A percentile compares a stretch with the other conserved stretches of the same genome.
Evolutionary conservation across 2,888 invertebrate genomes (phyloP).

Genomic region (Diaprepes abbreviatus): DNA sequence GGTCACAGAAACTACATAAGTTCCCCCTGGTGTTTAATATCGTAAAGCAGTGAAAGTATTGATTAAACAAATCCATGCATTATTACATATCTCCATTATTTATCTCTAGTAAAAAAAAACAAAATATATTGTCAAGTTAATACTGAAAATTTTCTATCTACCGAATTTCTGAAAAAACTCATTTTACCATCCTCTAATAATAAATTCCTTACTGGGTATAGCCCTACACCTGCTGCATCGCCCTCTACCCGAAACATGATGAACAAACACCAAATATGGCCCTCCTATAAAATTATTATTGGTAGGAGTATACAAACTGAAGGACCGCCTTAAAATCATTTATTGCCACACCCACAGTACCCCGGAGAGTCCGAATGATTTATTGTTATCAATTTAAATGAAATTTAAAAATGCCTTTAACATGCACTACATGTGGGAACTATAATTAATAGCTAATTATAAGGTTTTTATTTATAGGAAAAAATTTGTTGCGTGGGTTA

Average conservation of each 20-base stretch:
- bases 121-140: too few relatives aligned
- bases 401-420: conserved; percentile 46
- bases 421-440: conserved; percentile 36
- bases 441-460: conserved; percentile 47
- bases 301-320: conserved; percentile 18
- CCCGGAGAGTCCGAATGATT: conserved; percentile 42
- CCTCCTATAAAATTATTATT: conserved; percentile 48
- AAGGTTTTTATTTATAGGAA: conserved; percentile 38
- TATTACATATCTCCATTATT: too few relatives aligned
- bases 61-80: too few relatives aligned
- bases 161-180: too few relatives aligned
- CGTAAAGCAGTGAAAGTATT: background rate
- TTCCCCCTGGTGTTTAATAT: conserved; percentile 6
- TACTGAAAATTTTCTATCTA: too few relatives aligned
- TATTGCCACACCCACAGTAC: conserved; percentile 25
- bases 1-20: background rate
- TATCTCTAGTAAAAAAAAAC: too few relatives aligned
- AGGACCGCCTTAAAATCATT: background rate
- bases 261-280: conserved; percentile 48
- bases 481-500: conserved; percentile 21
- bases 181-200: background rate
- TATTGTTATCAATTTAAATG: conserved; percentile 50
- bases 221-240: background rate
- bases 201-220: background rate
- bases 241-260: conserved; percentile 13